These are phyloP conservation scores for Nemoura dubitans DNA, from an alignment of 2,888 invertebrate species.

Conservation along the genomic window DNA sequence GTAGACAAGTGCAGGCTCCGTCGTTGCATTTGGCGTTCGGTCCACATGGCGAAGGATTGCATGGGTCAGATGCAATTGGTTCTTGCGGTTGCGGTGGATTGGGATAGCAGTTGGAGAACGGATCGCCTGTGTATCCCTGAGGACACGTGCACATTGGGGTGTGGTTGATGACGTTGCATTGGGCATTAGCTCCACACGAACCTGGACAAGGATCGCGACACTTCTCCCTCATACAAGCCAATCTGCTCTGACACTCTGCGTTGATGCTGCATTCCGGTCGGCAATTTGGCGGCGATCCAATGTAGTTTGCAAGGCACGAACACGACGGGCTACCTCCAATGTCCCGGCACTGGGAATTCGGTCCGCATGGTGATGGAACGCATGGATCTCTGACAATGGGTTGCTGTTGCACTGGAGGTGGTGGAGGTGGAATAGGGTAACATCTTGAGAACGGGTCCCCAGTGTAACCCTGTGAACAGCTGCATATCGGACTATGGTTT, in stretches of 20 bases:
- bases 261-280: constrained; percentile 78
- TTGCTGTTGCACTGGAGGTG: constrained; percentile 57
- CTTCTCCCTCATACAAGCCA: constrained; percentile 77
- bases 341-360: constrained; percentile 67
- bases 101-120: constrained; percentile 54
- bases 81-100: constrained; percentile 51
- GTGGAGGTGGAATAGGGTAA: constrained; percentile 57
- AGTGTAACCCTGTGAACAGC: constrained; percentile 73
- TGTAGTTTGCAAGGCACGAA: constrained; percentile 58
- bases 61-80: constrained; percentile 67
- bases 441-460: constrained; percentile 86
- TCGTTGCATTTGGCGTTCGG: constrained; percentile 69
- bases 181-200: constrained; percentile 76
- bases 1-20: constrained; percentile 64
- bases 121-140: constrained; percentile 57
- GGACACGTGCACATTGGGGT: constrained; percentile 59
- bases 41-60: constrained; percentile 77
- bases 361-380: constrained; percentile 60
- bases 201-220: constrained; percentile 82
- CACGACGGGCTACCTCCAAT: constrained; percentile 55
- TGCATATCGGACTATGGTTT: constrained; percentile 77
- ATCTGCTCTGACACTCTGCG: constrained; percentile 75
- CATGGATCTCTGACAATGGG: constrained; percentile 57
- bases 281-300: constrained; percentile 65
- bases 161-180: constrained; percentile 77